A percentile compares a stretch with the other conserved stretches of the same genome.
Conservation (phyloP, 2,888 invertebrate genomes). For the Gasteruption jaculator region DNA sequence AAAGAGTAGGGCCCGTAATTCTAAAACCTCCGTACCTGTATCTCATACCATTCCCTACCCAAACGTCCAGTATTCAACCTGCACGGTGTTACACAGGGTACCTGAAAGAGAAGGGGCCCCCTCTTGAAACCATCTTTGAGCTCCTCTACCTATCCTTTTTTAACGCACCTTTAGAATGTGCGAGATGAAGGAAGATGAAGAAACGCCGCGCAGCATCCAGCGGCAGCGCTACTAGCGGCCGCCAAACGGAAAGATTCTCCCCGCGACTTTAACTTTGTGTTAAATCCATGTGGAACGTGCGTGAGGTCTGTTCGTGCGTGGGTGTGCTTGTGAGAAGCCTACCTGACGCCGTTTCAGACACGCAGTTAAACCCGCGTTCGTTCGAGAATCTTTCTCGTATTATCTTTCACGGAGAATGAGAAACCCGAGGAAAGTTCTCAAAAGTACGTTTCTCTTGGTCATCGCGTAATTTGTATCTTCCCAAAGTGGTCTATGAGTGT, state of each 20-base stretch:
- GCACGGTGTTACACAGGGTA: constrained; percentile 42
- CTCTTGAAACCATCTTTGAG: constrained; percentile 16
- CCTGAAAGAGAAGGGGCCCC: constrained; percentile 7
- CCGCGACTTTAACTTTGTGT: constrained; percentile 18
- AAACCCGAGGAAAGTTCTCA: constrained; percentile 5
- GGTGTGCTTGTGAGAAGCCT: constrained; percentile 45
- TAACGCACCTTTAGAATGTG: constrained; percentile 26
- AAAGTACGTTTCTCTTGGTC: too few relatives aligned
- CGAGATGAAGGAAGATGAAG: constrained; percentile 28
- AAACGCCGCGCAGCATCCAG: constrained; percentile 45
- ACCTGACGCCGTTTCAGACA: constrained; percentile 51
- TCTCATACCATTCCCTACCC: constrained; percentile 39
- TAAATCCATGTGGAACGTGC: constrained; percentile 31
- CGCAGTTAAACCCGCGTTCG: constrained; percentile 44
- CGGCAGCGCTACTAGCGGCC: constrained; percentile 51
- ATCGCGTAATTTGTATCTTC: too few relatives aligned
- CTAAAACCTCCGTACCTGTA: constrained; percentile 41
- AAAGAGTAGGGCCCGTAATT: too few relatives aligned
- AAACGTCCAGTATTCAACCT: constrained; percentile 47
- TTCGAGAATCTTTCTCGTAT: constrained; percentile 20
- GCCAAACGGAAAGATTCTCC: constrained; percentile 42
- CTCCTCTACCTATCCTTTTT: constrained; percentile 22
- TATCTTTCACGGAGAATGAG: not conserved
- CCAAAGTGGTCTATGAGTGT: too few relatives aligned
- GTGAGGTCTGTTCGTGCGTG: constrained; percentile 38